A percentile compares a stretch with the other conserved stretches of the same genome.
These are phyloP conservation scores for Neosilurus mollespiculum DNA, from an alignment of 2,797 vertebrate genomes.

Conservation along the genomic window DNA sequence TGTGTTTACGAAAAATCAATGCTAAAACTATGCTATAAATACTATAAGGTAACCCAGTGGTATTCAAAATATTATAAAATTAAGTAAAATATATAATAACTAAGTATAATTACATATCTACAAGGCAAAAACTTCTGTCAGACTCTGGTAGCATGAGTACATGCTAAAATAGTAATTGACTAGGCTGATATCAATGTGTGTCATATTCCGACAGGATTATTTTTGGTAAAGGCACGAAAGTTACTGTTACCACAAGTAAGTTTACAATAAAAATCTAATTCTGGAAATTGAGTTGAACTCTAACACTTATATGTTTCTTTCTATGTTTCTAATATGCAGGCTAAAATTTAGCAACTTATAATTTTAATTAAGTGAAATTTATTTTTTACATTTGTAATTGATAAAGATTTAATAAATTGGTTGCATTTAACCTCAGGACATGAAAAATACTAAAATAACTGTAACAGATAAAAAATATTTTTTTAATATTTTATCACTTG, in stretches of 20 bases:
- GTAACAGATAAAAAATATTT: not conserved
- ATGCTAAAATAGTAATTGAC: not conserved
- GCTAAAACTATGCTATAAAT: not conserved
- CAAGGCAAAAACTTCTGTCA: not conserved
- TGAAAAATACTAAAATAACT: too few species aligned
- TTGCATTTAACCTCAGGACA: not conserved
- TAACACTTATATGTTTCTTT: not conserved
- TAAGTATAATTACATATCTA: too few species aligned
- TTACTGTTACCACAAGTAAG: constrained; percentile 46
- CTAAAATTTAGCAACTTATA: not conserved
- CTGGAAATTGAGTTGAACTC: not conserved
- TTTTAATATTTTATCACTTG: not conserved
- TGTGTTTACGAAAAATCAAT: not conserved
- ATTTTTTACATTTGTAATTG: not conserved
- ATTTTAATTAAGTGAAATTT: not conserved
- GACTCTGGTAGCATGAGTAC: not conserved
- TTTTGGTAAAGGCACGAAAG: constrained; percentile 51
- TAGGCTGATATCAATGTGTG: constrained; percentile 41
- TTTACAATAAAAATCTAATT: not conserved
- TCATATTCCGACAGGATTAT: constrained; percentile 43
- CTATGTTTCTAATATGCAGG: not conserved
- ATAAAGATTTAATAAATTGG: not conserved
- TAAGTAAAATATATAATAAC: not conserved
- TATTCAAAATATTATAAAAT: not conserved
- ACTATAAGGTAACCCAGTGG: not conserved